Conservation (phyloP, 2,113 vertebrate species). For the Oncorhynchus tshawytscha region DNA sequence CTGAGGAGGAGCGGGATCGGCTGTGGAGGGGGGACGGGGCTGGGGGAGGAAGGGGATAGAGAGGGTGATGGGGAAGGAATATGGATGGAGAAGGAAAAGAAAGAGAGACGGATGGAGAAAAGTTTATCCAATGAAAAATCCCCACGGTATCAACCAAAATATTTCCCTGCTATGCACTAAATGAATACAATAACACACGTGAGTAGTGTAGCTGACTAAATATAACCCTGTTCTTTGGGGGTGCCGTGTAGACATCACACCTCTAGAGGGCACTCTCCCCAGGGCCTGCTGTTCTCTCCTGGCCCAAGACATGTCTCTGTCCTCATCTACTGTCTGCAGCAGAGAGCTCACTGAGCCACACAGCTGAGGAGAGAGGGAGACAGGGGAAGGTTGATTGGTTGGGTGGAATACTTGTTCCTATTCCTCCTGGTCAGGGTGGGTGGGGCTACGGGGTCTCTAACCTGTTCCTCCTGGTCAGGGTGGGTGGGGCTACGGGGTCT, state of each 20-base stretch:
- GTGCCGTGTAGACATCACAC: constrained; percentile 41
- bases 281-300: constrained; percentile 69
- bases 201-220: not conserved
- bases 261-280: constrained; percentile 77
- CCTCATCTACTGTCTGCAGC: constrained; percentile 73
- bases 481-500: constrained; percentile 62
- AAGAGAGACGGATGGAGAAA: not conserved
- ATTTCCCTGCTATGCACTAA: not conserved
- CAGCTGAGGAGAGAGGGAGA: constrained; percentile 43
- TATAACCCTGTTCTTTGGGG: not conserved
- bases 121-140: not conserved
- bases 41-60: constrained; percentile 15
- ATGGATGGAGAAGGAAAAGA: not conserved
- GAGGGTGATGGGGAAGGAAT: too few species aligned
- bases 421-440: constrained; percentile 65
- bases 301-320: constrained; percentile 71
- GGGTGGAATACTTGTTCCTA: constrained; percentile 13
- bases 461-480: constrained; percentile 68
- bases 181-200: not conserved
- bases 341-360: constrained; percentile 68
- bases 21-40: constrained; percentile 71
- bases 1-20: constrained; percentile 81
- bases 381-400: too few species aligned
- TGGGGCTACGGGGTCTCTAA: constrained; percentile 62
- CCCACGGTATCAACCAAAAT: too few species aligned